A percentile compares a stretch with the other conserved stretches of the same genome.
Evolutionary conservation across 2,888 invertebrate genomes (phyloP).

Genomic region (Conomelus anceps): DNA sequence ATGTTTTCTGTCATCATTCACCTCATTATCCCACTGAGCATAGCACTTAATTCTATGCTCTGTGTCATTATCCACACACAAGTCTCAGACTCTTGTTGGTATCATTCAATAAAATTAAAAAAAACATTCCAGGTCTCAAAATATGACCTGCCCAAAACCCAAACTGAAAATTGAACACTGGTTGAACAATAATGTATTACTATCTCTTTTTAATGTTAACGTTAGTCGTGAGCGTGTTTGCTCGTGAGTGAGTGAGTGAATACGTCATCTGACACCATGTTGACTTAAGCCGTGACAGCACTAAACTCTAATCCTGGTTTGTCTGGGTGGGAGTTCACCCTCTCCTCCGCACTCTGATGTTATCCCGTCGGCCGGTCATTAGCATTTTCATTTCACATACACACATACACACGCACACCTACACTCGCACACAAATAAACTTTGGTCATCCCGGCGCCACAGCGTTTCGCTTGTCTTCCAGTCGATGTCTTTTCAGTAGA

Average conservation of each 20-base stretch:
- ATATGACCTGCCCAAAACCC: too few species aligned
- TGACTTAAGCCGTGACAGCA: constrained; percentile 10
- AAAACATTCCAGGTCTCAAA: not conserved
- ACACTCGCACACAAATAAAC: not conserved
- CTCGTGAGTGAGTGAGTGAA: not conserved
- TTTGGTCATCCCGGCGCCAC: not conserved
- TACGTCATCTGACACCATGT: constrained; percentile 7
- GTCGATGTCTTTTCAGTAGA: not conserved
- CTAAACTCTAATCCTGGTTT: not conserved
- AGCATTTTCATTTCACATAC: not conserved
- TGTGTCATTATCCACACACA: too few species aligned
- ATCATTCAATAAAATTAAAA: not conserved
- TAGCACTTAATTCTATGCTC: too few species aligned
- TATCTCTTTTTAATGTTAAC: not conserved
- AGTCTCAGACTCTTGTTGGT: too few species aligned
- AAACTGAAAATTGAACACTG: not conserved
- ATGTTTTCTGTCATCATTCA: too few species aligned
- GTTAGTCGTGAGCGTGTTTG: too few species aligned
- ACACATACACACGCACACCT: not conserved
- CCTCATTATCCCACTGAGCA: too few species aligned
- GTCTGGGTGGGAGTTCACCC: not conserved
- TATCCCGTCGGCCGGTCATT: not conserved
- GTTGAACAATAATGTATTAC: not conserved
- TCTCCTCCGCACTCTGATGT: not conserved
- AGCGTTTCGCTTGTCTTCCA: not conserved